These are phyloP conservation scores for Oligia latruncula DNA, from an alignment of 2,888 invertebrate genomes.

Conservation along the genomic window DNA sequence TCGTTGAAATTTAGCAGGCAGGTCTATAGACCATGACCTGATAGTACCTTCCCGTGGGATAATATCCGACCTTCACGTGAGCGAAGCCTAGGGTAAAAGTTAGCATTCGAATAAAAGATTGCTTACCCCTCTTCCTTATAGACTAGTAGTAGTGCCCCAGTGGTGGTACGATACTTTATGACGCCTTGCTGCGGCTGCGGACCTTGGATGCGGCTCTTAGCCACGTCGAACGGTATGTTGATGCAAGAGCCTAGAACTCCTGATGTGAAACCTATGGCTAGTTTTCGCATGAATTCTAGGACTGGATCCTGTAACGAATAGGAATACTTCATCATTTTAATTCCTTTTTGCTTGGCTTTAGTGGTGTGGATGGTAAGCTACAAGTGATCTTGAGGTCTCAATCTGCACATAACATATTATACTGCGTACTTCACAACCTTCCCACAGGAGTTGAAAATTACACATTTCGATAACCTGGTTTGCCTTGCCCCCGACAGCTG, in stretches of 20 bases:
- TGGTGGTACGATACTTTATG: constrained; percentile 94
- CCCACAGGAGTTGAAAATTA: neutral
- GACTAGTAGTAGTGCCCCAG: constrained; percentile 93
- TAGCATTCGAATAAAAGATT: neutral
- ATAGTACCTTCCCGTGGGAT: neutral
- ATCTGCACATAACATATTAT: neutral
- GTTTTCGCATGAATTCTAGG: constrained; percentile 93
- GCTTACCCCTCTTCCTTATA: constrained; percentile 97
- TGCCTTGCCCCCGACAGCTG: neutral
- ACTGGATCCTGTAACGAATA: constrained; percentile 90
- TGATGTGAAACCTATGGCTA: constrained; percentile 95
- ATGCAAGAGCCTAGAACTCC: constrained; percentile 96
- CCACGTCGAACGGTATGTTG: constrained; percentile 99
- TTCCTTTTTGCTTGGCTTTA: neutral
- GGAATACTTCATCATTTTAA: neutral
- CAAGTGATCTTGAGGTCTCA: neutral
- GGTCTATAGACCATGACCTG: neutral
- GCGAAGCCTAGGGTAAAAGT: neutral
- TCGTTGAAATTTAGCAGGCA: neutral
- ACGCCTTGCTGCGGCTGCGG: constrained; percentile 94
- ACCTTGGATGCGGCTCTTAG: constrained; percentile 98
- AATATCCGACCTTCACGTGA: neutral
- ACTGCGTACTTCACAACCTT: neutral
- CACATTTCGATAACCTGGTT: neutral
- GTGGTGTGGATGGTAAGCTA: neutral